Evolutionary conservation across 2,113 vertebrate species (phyloP), one percentile per base, ranked within the genome.

Genomic region (Morone chrysops): DNA sequence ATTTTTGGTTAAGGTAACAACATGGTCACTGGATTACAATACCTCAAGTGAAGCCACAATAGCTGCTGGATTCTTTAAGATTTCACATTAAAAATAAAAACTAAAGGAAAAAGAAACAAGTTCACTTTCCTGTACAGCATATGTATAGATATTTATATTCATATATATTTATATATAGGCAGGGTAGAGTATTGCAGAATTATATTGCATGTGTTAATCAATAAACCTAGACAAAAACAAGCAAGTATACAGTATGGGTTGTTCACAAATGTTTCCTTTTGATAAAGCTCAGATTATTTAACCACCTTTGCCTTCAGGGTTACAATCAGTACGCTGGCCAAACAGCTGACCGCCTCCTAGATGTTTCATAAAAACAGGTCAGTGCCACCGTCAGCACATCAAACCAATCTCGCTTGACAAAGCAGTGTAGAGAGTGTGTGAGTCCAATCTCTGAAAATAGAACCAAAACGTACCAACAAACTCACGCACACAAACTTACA

Each of bases 191-290:
- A 94, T 95, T 95, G 94, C 94, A 95, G 91, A 94, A 93, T 93
- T 92, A 94, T 95, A 95, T 95, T 95, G 95, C 94, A 95, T 94
- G 94, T 94, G 88, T 93, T 92, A 93, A 94, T 94, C 76, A 86
- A 93, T 90, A 90, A 94, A 92, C 91, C 90, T 93, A 90, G 91
- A 95, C 89, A 91, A 87, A 94, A 93, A 95, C 92, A 94, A 93
- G 93, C 93, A 92, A 92, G 88, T 93, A 87, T 92, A 94, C 91
- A 94, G 92, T 90, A 90, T 94, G 92, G 82, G 78, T 89, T 92
- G 90, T 87, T 94, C 90, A 92, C 89, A 87, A 92, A 92, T 91
- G 89, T 90, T 83, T 91, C 76, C 83, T 80, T 88, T 89, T 36
- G 13, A 80, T 92, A 92, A 94, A 94, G 92, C 93, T 93, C 89